These are phyloP conservation scores for Psammodynastes pulverulentus DNA, from an alignment of 2,113 vertebrate species.

Conservation along the genomic window DNA sequence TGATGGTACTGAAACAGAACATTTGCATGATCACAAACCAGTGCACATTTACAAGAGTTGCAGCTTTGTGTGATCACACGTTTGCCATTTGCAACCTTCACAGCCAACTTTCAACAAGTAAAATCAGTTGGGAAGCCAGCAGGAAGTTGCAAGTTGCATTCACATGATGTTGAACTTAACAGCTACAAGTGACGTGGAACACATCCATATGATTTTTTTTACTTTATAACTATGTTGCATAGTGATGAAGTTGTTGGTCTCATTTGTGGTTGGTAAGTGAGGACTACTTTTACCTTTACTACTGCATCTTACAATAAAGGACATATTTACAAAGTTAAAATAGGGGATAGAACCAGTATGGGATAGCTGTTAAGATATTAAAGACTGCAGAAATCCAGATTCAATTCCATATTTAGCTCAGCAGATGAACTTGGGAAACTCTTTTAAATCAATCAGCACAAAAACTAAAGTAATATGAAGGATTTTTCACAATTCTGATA, in stretches of 20 bases:
- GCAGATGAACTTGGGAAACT: background rate
- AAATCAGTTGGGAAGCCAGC: background rate
- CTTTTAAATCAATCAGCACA: background rate
- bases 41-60: background rate
- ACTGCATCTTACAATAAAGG: background rate
- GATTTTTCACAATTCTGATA: background rate
- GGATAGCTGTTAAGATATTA: background rate
- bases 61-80: background rate
- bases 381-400: background rate
- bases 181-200: background rate
- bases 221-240: background rate
- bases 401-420: background rate
- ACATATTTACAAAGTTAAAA: background rate
- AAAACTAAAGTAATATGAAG: background rate
- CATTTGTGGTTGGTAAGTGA: background rate
- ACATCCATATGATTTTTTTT: background rate
- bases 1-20: background rate
- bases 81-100: background rate
- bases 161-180: background rate
- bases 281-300: background rate
- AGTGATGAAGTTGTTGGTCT: background rate
- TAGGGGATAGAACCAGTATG: background rate
- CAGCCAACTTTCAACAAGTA: background rate
- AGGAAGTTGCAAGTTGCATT: background rate
- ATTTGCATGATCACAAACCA: background rate